Evolutionary conservation across 2,797 vertebrate species (phyloP).

Genomic region (Synanceia verrucosa): DNA sequence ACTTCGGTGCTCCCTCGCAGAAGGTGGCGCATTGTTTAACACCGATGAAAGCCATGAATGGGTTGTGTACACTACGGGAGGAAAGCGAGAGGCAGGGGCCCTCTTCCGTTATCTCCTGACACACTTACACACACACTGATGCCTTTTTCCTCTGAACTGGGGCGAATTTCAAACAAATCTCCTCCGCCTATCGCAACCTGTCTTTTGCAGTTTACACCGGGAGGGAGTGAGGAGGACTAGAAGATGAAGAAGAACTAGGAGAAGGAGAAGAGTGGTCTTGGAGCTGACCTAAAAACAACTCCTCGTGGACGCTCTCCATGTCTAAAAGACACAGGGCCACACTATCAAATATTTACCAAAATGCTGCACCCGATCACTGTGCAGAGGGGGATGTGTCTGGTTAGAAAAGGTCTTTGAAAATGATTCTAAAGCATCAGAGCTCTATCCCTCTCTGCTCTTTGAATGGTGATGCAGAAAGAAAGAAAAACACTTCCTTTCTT

Average conservation of each 20-base stretch:
- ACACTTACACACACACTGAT: constrained; percentile 56
- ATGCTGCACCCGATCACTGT: constrained; percentile 57
- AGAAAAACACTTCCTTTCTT: constrained; percentile 60
- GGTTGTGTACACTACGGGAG: constrained; percentile 47
- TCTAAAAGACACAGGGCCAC: constrained; percentile 55
- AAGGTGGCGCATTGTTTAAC: constrained; percentile 67
- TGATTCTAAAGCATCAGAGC: constrained; percentile 59
- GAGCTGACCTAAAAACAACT: constrained; percentile 80
- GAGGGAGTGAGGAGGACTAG: background rate
- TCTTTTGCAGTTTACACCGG: constrained; percentile 49
- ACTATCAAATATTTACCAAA: constrained; percentile 80
- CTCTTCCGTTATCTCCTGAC: constrained; percentile 60
- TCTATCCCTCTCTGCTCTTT: constrained; percentile 35
- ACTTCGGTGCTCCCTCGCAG: constrained; percentile 41
- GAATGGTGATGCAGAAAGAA: constrained; percentile 47
- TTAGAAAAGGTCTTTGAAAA: constrained; percentile 65
- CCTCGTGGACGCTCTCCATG: constrained; percentile 53
- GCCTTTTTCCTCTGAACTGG: constrained; percentile 64
- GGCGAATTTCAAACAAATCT: constrained; percentile 73
- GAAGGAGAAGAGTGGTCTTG: constrained; percentile 22
- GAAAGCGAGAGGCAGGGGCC: constrained; percentile 44
- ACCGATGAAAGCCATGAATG: constrained; percentile 63
- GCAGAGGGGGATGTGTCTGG: constrained; percentile 25
- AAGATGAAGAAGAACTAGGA: constrained; percentile 7
- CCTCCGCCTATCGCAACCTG: constrained; percentile 57